Evolutionary conservation across 2,888 invertebrate species (phyloP), one percentile per base, ranked within the genome.

Genomic region (Acleris emargana): DNA sequence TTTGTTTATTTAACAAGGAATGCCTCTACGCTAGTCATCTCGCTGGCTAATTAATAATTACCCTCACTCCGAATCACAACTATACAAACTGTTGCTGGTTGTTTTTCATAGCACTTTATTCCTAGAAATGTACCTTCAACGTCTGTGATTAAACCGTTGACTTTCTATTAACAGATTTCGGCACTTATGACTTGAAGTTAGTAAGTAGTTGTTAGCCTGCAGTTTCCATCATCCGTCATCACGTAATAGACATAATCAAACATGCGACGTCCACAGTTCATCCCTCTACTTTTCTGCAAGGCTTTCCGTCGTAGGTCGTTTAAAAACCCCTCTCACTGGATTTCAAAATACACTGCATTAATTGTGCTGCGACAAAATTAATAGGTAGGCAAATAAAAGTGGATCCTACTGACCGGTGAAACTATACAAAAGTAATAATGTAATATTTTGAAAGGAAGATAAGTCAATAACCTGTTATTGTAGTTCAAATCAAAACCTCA

Each of bases 101-200:
- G 25, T 32, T 32, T 32, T 32, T 17, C 4, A 16, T n/a, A n/a
- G 45, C 45, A 45, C 45, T 28, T 51, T 25, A 28, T 42, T 20
- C 6, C 11, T 25, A 22, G 43, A 16, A 42, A 43, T 17, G 6
- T 43, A 4, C 43, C 25, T 16, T 45, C 16, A 6, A 38, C 45
- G 43, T 64, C 59, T 64, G 43, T 32, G 64, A 43, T 55, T 28
- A 50, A n/a, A 42, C 32, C 43, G 59, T 55, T 28, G 28, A 50
- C 7, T 81, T 83, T 82, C 82, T 75, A 82, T 83, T 85, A 86
- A 88, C 85, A 76, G 75, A 70, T 67, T 60, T 61, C 60, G 66
- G 66, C 66, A 66, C 66, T 60, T 66, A 66, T 73, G 72, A 74
- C 73, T 75, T 73, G 73, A 62, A 67, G 57, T 58, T 64, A 64